These are phyloP conservation scores for Himalopsyche tibetana DNA, from an alignment of 2,888 invertebrate genomes.

Conservation along the genomic window DNA sequence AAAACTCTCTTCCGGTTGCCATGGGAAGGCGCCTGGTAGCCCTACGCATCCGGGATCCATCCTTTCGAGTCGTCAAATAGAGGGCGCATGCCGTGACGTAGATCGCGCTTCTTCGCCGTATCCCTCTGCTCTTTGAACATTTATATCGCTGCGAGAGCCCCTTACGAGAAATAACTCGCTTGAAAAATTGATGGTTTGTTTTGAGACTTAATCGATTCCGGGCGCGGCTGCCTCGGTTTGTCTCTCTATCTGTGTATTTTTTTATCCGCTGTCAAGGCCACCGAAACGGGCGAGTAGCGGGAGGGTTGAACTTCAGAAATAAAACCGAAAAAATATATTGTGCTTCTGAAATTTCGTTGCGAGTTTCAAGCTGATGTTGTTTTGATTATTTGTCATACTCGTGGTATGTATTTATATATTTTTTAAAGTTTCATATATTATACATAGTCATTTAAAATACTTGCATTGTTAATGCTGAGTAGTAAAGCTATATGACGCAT, in stretches of 20 bases:
- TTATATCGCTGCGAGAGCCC: constrained; percentile 49
- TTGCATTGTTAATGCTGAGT: too few relatives aligned
- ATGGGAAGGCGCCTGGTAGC: constrained; percentile 2
- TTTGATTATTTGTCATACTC: too few relatives aligned
- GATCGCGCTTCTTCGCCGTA: constrained; percentile 11
- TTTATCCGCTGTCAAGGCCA: constrained; percentile 44
- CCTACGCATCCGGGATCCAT: constrained; percentile 22
- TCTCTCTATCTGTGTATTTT: constrained; percentile 45
- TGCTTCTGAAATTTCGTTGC: too few relatives aligned
- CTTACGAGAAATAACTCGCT: constrained; percentile 54
- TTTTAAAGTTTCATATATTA: too few relatives aligned
- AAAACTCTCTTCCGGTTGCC: background rate
- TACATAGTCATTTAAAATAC: too few relatives aligned
- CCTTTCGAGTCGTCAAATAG: constrained; percentile 45
- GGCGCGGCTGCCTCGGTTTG: constrained; percentile 39
- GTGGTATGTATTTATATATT: too few relatives aligned
- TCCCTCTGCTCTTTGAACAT: background rate
- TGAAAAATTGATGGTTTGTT: constrained; percentile 64
- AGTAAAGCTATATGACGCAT: too few relatives aligned
- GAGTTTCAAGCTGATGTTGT: too few relatives aligned
- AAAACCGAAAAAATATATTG: background rate
- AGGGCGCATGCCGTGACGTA: constrained; percentile 25
- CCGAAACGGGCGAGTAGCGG: background rate
- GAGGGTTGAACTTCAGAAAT: background rate
- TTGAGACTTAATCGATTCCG: constrained; percentile 62